Evolutionary conservation across 1,140 invertebrate genomes (phyloP).

Genomic region (Trissolcus basalis): DNA sequence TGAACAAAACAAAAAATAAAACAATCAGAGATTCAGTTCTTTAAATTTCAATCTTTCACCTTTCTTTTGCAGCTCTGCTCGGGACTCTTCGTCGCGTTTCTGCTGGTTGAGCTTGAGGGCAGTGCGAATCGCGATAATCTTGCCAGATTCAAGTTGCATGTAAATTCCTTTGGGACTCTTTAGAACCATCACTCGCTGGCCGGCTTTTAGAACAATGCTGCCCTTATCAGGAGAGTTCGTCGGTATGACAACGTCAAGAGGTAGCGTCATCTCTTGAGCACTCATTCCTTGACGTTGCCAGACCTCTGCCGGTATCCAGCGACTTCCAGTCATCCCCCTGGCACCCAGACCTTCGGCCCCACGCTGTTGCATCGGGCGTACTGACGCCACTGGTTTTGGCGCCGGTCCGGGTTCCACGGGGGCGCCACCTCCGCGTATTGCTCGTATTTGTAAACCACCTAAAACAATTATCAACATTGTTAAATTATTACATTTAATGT

Average conservation of each 20-base stretch:
- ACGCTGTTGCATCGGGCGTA: constrained; percentile 77
- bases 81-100: constrained; percentile 76
- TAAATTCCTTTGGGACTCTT: constrained; percentile 97
- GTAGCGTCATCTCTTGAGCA: constrained; percentile 94
- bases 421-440: constrained; percentile 69
- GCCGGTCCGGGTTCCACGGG: constrained; percentile 58
- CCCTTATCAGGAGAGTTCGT: constrained; percentile 91
- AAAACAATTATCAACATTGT: constrained; percentile 20
- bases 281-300: constrained; percentile 95
- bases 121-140: constrained; percentile 95
- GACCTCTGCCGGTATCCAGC: constrained; percentile 91
- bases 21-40: no score
- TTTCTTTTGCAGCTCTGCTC: constrained; percentile 72
- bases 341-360: constrained; percentile 71
- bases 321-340: constrained; percentile 76
- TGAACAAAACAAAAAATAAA: no score
- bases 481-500: no score
- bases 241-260: constrained; percentile 93
- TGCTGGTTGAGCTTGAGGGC: constrained; percentile 84
- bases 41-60: no score
- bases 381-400: constrained; percentile 77
- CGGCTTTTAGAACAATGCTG: constrained; percentile 91
- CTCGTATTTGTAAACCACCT: constrained; percentile 72
- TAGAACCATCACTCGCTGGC: constrained; percentile 94
- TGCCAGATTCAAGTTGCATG: constrained; percentile 95